A percentile compares a stretch with the other conserved stretches of the same genome.
Evolutionary conservation across 2,888 invertebrate species (phyloP).

Genomic region (Polyploca ridens): DNA sequence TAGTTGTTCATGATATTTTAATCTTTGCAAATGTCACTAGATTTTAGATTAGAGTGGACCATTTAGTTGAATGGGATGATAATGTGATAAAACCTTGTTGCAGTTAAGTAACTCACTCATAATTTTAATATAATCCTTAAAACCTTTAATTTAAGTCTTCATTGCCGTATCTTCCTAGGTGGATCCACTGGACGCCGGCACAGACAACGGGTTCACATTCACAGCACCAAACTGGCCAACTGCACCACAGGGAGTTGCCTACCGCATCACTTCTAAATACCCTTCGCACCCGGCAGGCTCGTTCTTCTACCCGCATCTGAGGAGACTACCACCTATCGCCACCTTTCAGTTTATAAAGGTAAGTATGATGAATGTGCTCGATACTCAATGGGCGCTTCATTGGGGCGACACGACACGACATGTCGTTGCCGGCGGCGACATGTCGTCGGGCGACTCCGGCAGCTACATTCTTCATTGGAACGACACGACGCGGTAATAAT

Average conservation of each 20-base stretch:
- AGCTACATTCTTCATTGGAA: too few relatives aligned
- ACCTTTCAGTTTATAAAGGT: slow-evolving; percentile 97
- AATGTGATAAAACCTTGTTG: too few relatives aligned
- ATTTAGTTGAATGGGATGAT: too few relatives aligned
- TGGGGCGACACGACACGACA: too few relatives aligned
- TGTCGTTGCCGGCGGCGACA: too few relatives aligned
- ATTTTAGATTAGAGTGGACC: too few relatives aligned
- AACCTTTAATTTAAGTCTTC: not conserved
- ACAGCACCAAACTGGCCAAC: slow-evolving; percentile 98
- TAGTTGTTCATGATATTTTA: too few relatives aligned
- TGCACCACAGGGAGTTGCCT: slow-evolving; percentile 94
- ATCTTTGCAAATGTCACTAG: too few relatives aligned
- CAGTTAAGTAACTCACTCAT: too few relatives aligned
- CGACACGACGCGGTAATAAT: too few relatives aligned
- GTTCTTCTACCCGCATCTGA: slow-evolving; percentile 96
- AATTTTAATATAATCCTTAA: not conserved
- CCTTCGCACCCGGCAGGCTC: slow-evolving; percentile 97
- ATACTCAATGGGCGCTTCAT: too few relatives aligned
- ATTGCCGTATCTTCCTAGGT: slow-evolving; percentile 82
- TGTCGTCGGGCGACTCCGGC: too few relatives aligned
- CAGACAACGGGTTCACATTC: slow-evolving; percentile 97
- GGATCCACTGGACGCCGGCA: slow-evolving; percentile 96
- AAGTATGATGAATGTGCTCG: slow-evolving; percentile 40
- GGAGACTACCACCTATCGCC: slow-evolving; percentile 94
- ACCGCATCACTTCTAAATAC: slow-evolving; percentile 94